phyloP scores from a whole-genome alignment of 2,888 invertebrate species.

The Trichogramma dendrolimi region DNA sequence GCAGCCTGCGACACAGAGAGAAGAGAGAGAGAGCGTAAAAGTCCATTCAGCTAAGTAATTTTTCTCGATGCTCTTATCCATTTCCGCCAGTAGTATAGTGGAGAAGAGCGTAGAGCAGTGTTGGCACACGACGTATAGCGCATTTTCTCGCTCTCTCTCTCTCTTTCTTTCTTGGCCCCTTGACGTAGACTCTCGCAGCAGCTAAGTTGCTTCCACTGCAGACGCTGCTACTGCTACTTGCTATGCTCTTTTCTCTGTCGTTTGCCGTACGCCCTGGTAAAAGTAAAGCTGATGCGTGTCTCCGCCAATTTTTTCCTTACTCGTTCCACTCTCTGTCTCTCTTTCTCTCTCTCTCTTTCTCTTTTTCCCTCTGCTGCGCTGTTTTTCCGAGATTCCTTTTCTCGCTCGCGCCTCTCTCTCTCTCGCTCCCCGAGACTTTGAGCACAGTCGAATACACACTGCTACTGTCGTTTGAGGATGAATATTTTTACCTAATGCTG shows the following conservation, averaged over 20 bases:
- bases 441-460: too few species aligned
- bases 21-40: too few species aligned
- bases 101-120: too few species aligned
- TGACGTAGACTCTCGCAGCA: neutral
- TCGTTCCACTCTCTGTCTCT: constrained; percentile 14
- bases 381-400: constrained; percentile 7
- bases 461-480: neutral
- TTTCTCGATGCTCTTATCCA: too few species aligned
- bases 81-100: too few species aligned
- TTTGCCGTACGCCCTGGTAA: constrained; percentile 1
- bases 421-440: constrained; percentile 6
- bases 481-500: too few species aligned
- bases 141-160: constrained; percentile 17
- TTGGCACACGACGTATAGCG: neutral
- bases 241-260: constrained; percentile 10
- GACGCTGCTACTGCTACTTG: neutral
- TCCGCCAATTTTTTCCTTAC: constrained; percentile 19
- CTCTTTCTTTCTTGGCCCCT: constrained; percentile 1
- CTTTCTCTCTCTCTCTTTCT: constrained; percentile 8
- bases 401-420: constrained; percentile 2
- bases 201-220: too few species aligned
- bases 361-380: neutral
- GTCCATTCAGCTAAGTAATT: too few species aligned
- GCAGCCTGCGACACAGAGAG: too few species aligned
- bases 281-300: constrained; percentile 21